Evolutionary conservation across 2,797 vertebrate species (phyloP).

Genomic region (Cetoscarus ocellatus): DNA sequence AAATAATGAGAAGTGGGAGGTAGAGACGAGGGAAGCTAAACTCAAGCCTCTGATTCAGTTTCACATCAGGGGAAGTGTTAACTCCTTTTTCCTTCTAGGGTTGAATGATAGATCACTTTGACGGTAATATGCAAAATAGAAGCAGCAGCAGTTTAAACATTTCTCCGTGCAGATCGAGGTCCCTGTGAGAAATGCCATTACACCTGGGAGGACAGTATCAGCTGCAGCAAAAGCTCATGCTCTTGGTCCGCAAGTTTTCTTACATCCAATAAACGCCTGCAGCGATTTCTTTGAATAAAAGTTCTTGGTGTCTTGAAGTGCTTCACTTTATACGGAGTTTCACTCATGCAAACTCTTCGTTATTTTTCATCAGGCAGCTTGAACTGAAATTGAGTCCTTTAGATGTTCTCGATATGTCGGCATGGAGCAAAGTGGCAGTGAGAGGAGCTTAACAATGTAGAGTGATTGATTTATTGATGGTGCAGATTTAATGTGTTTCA

Average conservation of each 20-base stretch:
- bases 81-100: slow-evolving; percentile 1
- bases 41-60: slow-evolving; percentile 20
- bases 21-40: slow-evolving; percentile 15
- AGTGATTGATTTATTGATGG: slow-evolving; percentile 51
- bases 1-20: slow-evolving; percentile 34
- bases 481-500: slow-evolving; percentile 23
- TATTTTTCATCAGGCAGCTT: neutral
- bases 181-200: slow-evolving; percentile 15
- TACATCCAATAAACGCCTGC: neutral
- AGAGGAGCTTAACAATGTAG: slow-evolving; percentile 23
- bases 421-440: neutral
- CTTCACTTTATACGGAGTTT: neutral
- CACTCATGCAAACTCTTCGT: slow-evolving; percentile 1
- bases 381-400: neutral
- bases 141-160: slow-evolving; percentile 21
- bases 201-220: slow-evolving; percentile 32
- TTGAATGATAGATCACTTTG: slow-evolving; percentile 31
- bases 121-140: neutral
- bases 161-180: slow-evolving; percentile 23
- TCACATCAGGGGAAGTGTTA: slow-evolving; percentile 26
- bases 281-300: neutral
- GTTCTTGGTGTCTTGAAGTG: neutral
- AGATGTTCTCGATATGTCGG: neutral
- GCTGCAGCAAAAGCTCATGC: neutral
- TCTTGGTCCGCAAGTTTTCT: neutral